A percentile compares a stretch with the other conserved stretches of the same genome.
phyloP scores from a whole-genome alignment of 2,113 vertebrate genomes.

The Pimephales promelas region DNA sequence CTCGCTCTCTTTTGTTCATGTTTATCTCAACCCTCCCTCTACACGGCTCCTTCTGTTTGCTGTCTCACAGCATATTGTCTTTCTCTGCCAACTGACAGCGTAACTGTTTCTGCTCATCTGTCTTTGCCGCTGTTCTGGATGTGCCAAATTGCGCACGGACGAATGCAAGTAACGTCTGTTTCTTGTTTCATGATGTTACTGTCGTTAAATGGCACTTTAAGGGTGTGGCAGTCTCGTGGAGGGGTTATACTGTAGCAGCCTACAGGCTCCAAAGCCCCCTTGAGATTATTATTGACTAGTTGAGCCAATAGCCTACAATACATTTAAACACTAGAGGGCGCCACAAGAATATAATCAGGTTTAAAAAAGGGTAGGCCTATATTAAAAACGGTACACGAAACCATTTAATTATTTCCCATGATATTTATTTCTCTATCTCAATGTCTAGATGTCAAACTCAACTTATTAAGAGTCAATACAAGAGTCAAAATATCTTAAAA shows the following conservation, averaged over 20 bases:
- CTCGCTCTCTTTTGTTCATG: constrained; percentile 27
- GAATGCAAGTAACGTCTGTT: neutral
- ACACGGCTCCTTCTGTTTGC: constrained; percentile 37
- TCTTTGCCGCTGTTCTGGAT: neutral
- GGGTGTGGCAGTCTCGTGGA: neutral
- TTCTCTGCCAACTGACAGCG: constrained; percentile 3
- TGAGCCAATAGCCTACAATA: neutral
- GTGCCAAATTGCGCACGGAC: constrained; percentile 1
- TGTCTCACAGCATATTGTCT: constrained; percentile 34
- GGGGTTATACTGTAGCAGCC: too few relatives aligned
- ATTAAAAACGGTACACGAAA: neutral
- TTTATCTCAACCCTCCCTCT: constrained; percentile 30
- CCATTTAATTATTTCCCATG: neutral
- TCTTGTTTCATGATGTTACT: neutral
- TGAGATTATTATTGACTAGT: neutral
- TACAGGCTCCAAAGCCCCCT: neutral
- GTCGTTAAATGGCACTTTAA: neutral
- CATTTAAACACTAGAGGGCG: constrained; percentile 42
- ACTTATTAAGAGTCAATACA: neutral
- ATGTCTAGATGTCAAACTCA: neutral
- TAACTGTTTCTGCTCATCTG: constrained; percentile 32
- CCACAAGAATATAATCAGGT: neutral
- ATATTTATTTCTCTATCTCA: neutral
- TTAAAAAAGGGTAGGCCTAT: too few relatives aligned
- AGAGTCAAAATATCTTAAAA: neutral